Evolutionary conservation across 2,888 invertebrate genomes (phyloP).

Genomic region (Drosophila conformis): DNA sequence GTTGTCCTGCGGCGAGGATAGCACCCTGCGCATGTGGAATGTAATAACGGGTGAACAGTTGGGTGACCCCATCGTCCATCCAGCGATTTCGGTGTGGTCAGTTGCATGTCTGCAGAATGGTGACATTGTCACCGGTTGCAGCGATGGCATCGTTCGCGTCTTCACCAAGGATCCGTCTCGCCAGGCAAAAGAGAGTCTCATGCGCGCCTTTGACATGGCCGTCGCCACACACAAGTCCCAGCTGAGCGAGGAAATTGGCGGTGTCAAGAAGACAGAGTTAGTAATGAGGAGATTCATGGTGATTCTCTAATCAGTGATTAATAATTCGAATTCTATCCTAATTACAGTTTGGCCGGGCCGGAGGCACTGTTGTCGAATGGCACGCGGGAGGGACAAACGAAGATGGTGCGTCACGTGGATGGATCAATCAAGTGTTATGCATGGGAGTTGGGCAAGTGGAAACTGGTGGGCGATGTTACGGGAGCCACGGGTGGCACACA

Average conservation of each 20-base stretch:
- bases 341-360: slow-evolving; percentile 90
- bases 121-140: slow-evolving; percentile 94
- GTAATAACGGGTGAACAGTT: slow-evolving; percentile 73
- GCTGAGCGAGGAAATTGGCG: slow-evolving; percentile 91
- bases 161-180: slow-evolving; percentile 91
- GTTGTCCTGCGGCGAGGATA: slow-evolving; percentile 95
- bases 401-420: slow-evolving; percentile 91
- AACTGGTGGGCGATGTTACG: slow-evolving; percentile 94
- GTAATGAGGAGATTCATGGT: slow-evolving; percentile 67
- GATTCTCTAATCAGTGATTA: neutral
- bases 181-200: slow-evolving; percentile 88
- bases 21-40: slow-evolving; percentile 93
- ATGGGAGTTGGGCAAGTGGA: slow-evolving; percentile 92
- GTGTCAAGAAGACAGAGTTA: slow-evolving; percentile 93
- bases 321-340: neutral
- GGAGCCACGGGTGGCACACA: slow-evolving; percentile 90
- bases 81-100: slow-evolving; percentile 96
- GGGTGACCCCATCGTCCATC: slow-evolving; percentile 85
- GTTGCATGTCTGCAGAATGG: slow-evolving; percentile 92
- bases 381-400: slow-evolving; percentile 91
- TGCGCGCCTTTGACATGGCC: slow-evolving; percentile 90
- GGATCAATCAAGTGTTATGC: slow-evolving; percentile 91
- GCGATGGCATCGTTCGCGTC: slow-evolving; percentile 94
- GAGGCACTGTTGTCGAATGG: slow-evolving; percentile 92
- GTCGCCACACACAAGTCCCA: slow-evolving; percentile 88